Base-by-base conservation (phyloP, 1,140 invertebrate species). In the Elymnias hypermnestra region DNA sequence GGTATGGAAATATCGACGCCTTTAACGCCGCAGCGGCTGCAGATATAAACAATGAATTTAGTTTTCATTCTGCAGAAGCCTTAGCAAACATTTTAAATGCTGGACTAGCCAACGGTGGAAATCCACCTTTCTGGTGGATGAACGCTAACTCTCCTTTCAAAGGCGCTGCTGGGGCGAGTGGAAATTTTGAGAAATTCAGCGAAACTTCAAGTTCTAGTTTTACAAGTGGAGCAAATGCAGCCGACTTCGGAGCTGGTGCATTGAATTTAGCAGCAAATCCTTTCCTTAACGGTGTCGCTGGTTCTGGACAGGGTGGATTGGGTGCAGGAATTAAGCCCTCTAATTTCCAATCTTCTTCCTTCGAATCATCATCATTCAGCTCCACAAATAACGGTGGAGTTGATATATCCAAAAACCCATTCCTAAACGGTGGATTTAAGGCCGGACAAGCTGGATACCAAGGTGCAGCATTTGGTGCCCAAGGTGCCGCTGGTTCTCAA, bases 121-220 rank as follows among this genome's bases (percentile, higher is more conserved):
- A 63, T 13, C 75, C 59, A 22, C 81, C 86, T 1, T 87, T 84
- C 57, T 89, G 88, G 88, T 89, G 89, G 89, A 83, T 86, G 75
- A 74, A 67, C 29, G 52, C 83, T 18, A 71, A 89, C 47, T 88
- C 86, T 1, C 88, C 89, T 0, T 85, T 89, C 63, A 89, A 87
- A 29, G 36, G n/a, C n/a, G n/a, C n/a, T n/a, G n/a, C 51, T 3
- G 69, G 51, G 0, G 46, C 44, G 1, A 57, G 17, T 13, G 64
- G 53, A 3, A 63, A 37, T 13, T 82, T 70, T 6, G 59, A 73
- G 36, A 83, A 81, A 23, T 81, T 64, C 58, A 76, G 67, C 58
- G 69, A 77, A 39, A 49, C 53, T 2, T 51, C 60, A 13, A 70
- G 63, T 37, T 65, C 69, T 1, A 72, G 67, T 26, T 72, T 48